Conservation (phyloP, 2,113 vertebrate genomes). For the Lampris megalopsis region DNA sequence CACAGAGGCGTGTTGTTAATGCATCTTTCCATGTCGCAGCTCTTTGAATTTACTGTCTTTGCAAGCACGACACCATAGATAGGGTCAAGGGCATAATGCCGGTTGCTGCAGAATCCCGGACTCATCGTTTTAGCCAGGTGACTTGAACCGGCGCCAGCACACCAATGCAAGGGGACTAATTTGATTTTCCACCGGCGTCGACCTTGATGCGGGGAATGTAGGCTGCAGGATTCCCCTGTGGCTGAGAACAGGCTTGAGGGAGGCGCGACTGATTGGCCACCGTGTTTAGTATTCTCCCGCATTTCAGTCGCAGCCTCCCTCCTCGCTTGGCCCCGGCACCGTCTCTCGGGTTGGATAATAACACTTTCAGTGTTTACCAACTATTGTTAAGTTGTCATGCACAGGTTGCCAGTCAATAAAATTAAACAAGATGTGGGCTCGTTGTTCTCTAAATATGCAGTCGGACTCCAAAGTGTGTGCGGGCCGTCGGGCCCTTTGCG, state of each 20-base stretch:
- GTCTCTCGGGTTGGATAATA: too few relatives aligned
- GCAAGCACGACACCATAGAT: slow-evolving; percentile 72
- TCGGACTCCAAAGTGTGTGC: too few relatives aligned
- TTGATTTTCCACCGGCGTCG: slow-evolving; percentile 72
- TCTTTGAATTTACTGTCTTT: slow-evolving; percentile 54
- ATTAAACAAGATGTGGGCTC: too few relatives aligned
- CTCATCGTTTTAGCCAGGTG: slow-evolving; percentile 78
- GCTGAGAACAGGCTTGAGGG: slow-evolving; percentile 44
- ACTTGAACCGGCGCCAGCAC: slow-evolving; percentile 69
- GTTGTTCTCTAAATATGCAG: too few relatives aligned
- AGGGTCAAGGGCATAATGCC: slow-evolving; percentile 62
- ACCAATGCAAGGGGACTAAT: slow-evolving; percentile 77
- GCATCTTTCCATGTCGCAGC: slow-evolving; percentile 66
- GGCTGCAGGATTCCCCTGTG: slow-evolving; percentile 76
- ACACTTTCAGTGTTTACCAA: too few relatives aligned
- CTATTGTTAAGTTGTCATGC: too few relatives aligned
- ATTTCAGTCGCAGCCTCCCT: too few relatives aligned
- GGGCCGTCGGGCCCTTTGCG: too few relatives aligned
- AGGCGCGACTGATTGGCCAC: slow-evolving; percentile 13
- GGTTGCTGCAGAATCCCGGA: slow-evolving; percentile 62
- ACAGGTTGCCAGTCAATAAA: too few relatives aligned
- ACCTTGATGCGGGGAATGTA: slow-evolving; percentile 78
- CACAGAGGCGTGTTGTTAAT: slow-evolving; percentile 73
- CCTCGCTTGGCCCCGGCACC: too few relatives aligned
- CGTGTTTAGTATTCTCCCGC: too few relatives aligned